Conservation (phyloP, 2,113 vertebrate species). For the Chiloscyllium plagiosum region DNA sequence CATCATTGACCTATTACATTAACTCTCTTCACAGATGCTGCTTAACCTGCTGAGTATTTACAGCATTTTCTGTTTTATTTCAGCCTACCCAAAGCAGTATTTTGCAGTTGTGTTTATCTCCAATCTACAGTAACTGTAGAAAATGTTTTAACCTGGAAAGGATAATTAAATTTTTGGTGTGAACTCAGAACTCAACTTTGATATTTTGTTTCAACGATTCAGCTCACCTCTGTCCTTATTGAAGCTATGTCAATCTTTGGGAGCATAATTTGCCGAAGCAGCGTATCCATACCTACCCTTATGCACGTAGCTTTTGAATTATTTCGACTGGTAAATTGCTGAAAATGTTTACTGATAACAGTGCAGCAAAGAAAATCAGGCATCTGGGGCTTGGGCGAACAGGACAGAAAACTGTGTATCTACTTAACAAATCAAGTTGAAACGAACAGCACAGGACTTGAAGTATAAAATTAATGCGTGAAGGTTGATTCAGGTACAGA, state of each 20-base stretch:
- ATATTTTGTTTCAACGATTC: not conserved
- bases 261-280: not conserved
- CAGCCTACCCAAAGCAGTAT: too few relatives aligned
- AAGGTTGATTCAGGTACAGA: not conserved
- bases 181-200: not conserved
- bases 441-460: not conserved
- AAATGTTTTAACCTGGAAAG: not conserved
- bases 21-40: too few relatives aligned
- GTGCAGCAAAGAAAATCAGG: not conserved
- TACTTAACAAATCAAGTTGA: not conserved
- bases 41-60: too few relatives aligned
- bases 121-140: not conserved
- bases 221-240: not conserved
- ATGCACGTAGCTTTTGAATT: not conserved
- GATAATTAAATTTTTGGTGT: not conserved
- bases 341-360: not conserved
- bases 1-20: too few relatives aligned
- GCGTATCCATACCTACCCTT: not conserved
- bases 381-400: not conserved
- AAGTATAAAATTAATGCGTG: not conserved
- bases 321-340: not conserved
- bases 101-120: not conserved
- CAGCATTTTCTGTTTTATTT: too few relatives aligned
- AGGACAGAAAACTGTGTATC: not conserved
- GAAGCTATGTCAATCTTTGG: not conserved